A percentile compares a stretch with the other conserved stretches of the same genome.
These are phyloP conservation scores for Gastrophryne carolinensis DNA, from an alignment of 2,797 vertebrate species.

Conservation along the genomic window DNA sequence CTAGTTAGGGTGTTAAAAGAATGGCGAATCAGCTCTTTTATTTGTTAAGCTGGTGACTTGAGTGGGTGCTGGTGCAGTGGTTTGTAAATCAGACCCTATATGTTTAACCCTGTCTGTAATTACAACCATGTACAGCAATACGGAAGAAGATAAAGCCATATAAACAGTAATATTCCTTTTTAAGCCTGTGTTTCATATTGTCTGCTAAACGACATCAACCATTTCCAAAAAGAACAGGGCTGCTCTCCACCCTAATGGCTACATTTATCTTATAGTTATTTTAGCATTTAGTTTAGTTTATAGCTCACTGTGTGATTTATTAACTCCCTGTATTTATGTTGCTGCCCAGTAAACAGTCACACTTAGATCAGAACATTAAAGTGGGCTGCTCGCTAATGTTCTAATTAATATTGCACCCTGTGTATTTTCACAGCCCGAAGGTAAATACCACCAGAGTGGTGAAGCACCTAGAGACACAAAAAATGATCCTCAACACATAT, in stretches of 20 bases:
- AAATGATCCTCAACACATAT: slow-evolving; percentile 32
- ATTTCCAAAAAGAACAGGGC: not conserved
- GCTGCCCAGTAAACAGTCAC: slow-evolving; percentile 9
- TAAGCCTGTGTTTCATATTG: not conserved
- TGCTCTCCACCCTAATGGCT: not conserved
- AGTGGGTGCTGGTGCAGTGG: too few species aligned
- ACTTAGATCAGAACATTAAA: slow-evolving; percentile 9
- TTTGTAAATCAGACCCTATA: too few species aligned
- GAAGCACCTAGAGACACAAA: slow-evolving; percentile 27
- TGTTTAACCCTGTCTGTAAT: too few species aligned
- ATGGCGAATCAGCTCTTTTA: too few species aligned
- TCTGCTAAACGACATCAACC: not conserved
- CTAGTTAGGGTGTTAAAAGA: too few species aligned
- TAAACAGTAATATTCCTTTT: too few species aligned
- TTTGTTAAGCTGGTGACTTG: too few species aligned
- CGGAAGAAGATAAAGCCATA: too few species aligned
- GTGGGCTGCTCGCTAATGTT: slow-evolving; percentile 11
- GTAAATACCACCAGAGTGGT: slow-evolving; percentile 48
- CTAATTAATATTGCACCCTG: slow-evolving; percentile 39
- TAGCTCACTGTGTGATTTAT: not conserved
- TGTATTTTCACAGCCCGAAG: slow-evolving; percentile 37
- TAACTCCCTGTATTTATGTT: slow-evolving; percentile 1
- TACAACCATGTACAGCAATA: too few species aligned
- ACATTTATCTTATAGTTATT: slow-evolving; percentile 13
- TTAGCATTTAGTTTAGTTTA: not conserved